These are phyloP conservation scores for Ptilonorhynchus violaceus DNA, from an alignment of 2,113 vertebrate species.

Conservation along the genomic window DNA sequence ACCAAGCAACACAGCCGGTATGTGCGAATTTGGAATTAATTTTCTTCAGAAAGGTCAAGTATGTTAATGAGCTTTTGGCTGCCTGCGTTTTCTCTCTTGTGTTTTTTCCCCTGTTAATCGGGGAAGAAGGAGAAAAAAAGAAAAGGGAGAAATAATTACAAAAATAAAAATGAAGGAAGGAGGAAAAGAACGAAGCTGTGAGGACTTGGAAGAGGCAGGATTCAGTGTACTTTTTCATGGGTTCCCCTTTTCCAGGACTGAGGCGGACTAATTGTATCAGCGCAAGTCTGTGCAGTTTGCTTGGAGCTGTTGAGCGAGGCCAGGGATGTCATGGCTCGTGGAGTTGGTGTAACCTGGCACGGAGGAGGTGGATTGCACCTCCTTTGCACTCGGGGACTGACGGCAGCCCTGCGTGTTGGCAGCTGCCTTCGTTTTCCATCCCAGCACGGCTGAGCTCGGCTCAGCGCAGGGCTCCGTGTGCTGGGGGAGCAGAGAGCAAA, in stretches of 20 bases:
- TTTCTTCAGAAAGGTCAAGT: constrained; percentile 76
- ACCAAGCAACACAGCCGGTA: constrained; percentile 72
- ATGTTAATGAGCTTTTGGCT: constrained; percentile 74
- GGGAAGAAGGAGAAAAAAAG: not conserved
- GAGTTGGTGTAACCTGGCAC: constrained; percentile 57
- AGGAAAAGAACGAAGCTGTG: not conserved
- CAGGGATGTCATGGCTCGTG: not conserved
- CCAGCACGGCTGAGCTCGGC: not conserved
- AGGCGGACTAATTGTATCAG: constrained; percentile 1
- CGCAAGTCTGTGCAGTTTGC: not conserved
- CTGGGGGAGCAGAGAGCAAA: not conserved
- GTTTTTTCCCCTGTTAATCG: not conserved
- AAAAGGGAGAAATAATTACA: not conserved
- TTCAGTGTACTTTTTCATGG: not conserved
- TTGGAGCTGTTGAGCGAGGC: constrained; percentile 35
- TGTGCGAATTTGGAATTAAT: constrained; percentile 81
- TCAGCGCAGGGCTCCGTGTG: fast-evolving
- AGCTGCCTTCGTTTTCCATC: not conserved
- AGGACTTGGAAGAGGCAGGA: not conserved
- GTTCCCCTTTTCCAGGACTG: not conserved
- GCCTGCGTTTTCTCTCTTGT: not conserved
- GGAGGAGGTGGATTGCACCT: constrained; percentile 22
- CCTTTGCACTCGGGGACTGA: not conserved
- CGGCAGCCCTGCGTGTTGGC: not conserved
- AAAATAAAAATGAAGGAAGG: not conserved